These are phyloP conservation scores for Tetragonula clypearis DNA, from an alignment of 1,140 invertebrate species.

Conservation along the genomic window DNA sequence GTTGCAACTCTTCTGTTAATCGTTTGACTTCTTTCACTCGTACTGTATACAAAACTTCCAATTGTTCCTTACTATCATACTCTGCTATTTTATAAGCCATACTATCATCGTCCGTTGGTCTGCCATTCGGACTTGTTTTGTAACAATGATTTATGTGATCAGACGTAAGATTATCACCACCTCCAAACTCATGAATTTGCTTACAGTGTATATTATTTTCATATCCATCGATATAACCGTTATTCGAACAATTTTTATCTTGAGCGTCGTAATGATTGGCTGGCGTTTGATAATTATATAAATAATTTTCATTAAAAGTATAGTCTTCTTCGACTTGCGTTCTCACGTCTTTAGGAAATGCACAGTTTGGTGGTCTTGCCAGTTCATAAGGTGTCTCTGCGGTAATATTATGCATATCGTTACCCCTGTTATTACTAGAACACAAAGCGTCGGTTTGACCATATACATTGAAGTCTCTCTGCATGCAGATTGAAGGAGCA, in stretches of 20 bases:
- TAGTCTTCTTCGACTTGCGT: conserved; percentile 60
- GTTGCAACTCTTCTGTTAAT: conserved; percentile 70
- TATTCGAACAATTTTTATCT: conserved; percentile 69
- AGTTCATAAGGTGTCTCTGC: conserved; percentile 70
- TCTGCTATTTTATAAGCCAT: conserved; percentile 70
- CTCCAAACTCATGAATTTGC: conserved; percentile 61
- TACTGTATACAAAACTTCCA: conserved; percentile 74
- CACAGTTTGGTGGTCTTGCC: conserved; percentile 60
- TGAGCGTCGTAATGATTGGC: conserved; percentile 74
- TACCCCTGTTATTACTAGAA: conserved; percentile 58
- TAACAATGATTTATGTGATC: conserved; percentile 73
- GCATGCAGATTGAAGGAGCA: conserved; percentile 55
- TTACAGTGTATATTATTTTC: conserved; percentile 68
- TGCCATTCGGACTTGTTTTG: conserved; percentile 71
- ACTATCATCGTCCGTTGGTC: conserved; percentile 57
- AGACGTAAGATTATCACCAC: conserved; percentile 66
- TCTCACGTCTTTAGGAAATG: conserved; percentile 57
- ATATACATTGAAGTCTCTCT: conserved; percentile 64
- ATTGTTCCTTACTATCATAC: conserved; percentile 73
- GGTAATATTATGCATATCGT: conserved; percentile 43
- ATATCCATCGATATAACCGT: conserved; percentile 72
- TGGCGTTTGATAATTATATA: conserved; percentile 73
- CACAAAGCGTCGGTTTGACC: conserved; percentile 58
- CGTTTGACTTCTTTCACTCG: conserved; percentile 70
- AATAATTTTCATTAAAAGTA: conserved; percentile 67